Evolutionary conservation across 2,888 invertebrate genomes (phyloP).

Genomic region (Eristalis pertinax): DNA sequence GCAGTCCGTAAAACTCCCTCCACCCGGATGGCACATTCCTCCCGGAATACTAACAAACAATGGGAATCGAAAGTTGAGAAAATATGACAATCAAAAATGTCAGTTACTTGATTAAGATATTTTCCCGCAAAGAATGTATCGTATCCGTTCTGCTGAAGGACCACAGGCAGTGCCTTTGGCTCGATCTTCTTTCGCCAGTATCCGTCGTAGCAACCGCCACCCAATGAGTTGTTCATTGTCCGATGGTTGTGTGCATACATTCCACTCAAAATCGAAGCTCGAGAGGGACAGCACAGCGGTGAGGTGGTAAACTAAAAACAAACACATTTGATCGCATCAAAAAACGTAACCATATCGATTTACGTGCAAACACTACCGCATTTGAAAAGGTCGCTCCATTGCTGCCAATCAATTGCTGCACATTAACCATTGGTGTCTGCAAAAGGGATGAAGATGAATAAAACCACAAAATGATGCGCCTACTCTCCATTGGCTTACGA

Average conservation of each 20-base stretch:
- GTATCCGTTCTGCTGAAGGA: conserved; percentile 87
- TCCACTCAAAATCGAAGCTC: conserved; percentile 93
- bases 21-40: conserved; percentile 90
- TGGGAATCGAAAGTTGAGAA: conserved; percentile 22
- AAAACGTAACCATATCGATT: not conserved
- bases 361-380: conserved; percentile 84
- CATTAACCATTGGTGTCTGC: conserved; percentile 87
- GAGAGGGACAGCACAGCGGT: conserved; percentile 94
- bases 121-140: conserved; percentile 96
- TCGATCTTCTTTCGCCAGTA: conserved; percentile 87
- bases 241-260: conserved; percentile 91
- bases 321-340: not conserved
- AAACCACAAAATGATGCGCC: not conserved
- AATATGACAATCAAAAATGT: conserved; percentile 23
- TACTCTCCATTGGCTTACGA: conserved; percentile 83
- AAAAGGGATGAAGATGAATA: conserved; percentile 75
- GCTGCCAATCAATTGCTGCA: conserved; percentile 84
- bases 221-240: conserved; percentile 89
- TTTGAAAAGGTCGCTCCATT: conserved; percentile 88
- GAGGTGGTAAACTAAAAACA: conserved; percentile 88
- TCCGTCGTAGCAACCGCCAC: conserved; percentile 89
- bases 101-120: conserved; percentile 91
- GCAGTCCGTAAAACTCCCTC: conserved; percentile 92
- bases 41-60: conserved; percentile 76
- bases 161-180: conserved; percentile 85